Percentiles rank a stretch among this genome's conserved stretches.
These are phyloP conservation scores for Recurvirostra avosetta DNA, from an alignment of 2,113 vertebrate genomes.

Conservation along the genomic window DNA sequence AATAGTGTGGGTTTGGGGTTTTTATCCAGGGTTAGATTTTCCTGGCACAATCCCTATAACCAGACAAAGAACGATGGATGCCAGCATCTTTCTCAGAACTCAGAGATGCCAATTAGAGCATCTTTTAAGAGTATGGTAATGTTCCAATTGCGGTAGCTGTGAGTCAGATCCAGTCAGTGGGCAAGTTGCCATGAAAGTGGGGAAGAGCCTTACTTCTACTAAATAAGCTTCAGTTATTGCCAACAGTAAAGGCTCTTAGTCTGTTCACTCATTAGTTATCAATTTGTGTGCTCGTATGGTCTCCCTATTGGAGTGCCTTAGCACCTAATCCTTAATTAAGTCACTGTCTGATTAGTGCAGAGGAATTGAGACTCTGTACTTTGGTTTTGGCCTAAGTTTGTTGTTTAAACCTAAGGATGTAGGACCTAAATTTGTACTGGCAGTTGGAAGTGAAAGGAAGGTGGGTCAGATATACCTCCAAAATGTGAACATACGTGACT, in stretches of 20 bases:
- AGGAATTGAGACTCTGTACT: neutral
- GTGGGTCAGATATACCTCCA: neutral
- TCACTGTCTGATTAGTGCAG: neutral
- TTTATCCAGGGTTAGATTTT: constrained; percentile 44
- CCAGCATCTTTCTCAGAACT: constrained; percentile 28
- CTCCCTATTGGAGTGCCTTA: neutral
- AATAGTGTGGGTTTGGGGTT: neutral
- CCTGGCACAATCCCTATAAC: constrained; percentile 34
- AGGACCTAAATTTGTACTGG: neutral
- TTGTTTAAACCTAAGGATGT: neutral
- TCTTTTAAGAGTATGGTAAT: constrained; percentile 54
- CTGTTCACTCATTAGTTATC: neutral
- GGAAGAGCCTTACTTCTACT: constrained; percentile 16
- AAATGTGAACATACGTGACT: neutral
- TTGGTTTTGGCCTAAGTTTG: neutral
- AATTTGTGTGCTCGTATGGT: neutral
- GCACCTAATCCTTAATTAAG: constrained; percentile 9
- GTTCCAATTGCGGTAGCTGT: constrained; percentile 56
- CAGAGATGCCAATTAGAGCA: constrained; percentile 26
- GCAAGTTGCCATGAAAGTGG: constrained; percentile 46
- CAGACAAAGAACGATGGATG: constrained; percentile 33
- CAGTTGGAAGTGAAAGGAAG: neutral
- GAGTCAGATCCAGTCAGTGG: constrained; percentile 59
- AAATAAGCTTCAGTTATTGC: constrained; percentile 9
- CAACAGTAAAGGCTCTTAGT: neutral